Percentiles rank a stretch among this genome's conserved stretches.
Evolutionary conservation across 1,140 invertebrate genomes (phyloP).

Genomic region (Drosophila virilis): DNA sequence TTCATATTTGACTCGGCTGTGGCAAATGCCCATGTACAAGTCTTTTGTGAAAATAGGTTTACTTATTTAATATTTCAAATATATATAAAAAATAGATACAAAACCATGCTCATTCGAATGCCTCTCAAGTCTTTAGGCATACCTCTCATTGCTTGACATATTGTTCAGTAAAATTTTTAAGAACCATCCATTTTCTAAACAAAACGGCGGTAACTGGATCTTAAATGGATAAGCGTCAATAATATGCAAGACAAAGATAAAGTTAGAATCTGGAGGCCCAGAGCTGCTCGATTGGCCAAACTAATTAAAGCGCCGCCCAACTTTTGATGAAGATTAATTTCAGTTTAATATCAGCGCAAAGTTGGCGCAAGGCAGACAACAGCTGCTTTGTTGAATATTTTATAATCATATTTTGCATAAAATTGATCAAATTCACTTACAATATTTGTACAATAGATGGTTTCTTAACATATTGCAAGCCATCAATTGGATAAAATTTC

Average conservation of each 20-base stretch:
- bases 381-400: constrained; percentile 29
- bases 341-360: constrained; percentile 35
- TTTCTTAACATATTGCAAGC: too few relatives aligned
- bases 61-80: too few relatives aligned
- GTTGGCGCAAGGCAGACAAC: constrained; percentile 11
- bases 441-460: not conserved
- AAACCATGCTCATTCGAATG: too few relatives aligned
- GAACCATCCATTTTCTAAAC: too few relatives aligned
- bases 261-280: not conserved
- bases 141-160: too few relatives aligned
- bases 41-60: too few relatives aligned
- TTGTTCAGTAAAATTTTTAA: too few relatives aligned
- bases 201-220: too few relatives aligned
- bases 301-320: constrained; percentile 38
- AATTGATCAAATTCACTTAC: constrained; percentile 2
- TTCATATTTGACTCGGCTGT: constrained; percentile 2
- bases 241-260: not conserved
- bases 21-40: not conserved
- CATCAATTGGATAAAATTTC: too few relatives aligned
- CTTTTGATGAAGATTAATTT: constrained; percentile 45
- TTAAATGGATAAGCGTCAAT: not conserved
- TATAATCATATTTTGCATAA: constrained; percentile 28
- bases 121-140: too few relatives aligned
- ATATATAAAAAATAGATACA: too few relatives aligned
- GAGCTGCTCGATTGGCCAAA: not conserved